Percentiles rank a stretch among this genome's conserved stretches.
These are phyloP conservation scores for Athetis lepigone DNA, from an alignment of 2,888 invertebrate genomes.

Conservation along the genomic window DNA sequence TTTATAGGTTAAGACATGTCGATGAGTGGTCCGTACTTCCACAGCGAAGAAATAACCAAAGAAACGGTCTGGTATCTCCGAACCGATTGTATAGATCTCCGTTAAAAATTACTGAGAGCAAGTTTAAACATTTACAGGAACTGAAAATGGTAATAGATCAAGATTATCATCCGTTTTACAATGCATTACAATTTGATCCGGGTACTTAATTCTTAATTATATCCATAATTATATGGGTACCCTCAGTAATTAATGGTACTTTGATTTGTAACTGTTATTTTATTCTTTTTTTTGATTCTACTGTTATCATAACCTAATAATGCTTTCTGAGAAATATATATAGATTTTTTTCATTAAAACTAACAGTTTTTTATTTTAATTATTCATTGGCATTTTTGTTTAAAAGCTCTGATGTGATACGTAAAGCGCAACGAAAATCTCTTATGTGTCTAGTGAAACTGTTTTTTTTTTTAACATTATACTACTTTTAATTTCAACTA, in stretches of 20 bases:
- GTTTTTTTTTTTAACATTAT: not conserved
- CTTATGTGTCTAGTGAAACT: not conserved
- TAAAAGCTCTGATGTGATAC: conserved; percentile 3
- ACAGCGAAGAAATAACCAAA: conserved; percentile 28
- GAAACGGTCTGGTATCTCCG: conserved; percentile 4
- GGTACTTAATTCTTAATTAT: conserved; percentile 22
- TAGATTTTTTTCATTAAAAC: not conserved
- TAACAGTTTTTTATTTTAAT: not conserved
- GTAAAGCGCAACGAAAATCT: not conserved
- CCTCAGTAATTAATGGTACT: not conserved
- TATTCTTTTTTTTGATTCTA: no score
- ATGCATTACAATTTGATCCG: conserved; percentile 27
- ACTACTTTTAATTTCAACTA: not conserved
- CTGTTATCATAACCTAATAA: not conserved
- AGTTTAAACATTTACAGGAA: conserved; percentile 45
- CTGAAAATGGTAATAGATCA: conserved; percentile 34
- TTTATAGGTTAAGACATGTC: conserved; percentile 23
- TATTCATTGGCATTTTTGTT: not conserved
- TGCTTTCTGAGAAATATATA: not conserved
- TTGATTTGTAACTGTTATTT: not conserved
- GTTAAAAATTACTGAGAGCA: conserved; percentile 39
- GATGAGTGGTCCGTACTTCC: conserved; percentile 29
- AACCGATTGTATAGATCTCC: conserved; percentile 27
- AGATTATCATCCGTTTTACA: conserved; percentile 44
- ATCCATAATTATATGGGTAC: no score